Percentiles rank a stretch among this genome's conserved stretches.
These are phyloP conservation scores for Heliconius hewitsoni DNA, from an alignment of 1,140 invertebrate genomes.

Conservation along the genomic window DNA sequence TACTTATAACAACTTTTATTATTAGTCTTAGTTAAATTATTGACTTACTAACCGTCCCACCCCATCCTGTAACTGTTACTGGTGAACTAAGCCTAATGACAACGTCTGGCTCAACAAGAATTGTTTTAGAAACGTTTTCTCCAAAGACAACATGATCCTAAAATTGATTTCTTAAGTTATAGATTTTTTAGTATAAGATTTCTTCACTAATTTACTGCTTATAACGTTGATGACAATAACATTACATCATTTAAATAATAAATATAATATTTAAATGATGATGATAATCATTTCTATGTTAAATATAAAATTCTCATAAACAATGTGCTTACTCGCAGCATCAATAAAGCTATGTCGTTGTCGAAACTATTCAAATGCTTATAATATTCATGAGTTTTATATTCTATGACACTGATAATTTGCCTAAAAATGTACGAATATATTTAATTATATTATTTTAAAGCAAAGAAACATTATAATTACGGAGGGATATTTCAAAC, in stretches of 20 bases:
- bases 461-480: not conserved
- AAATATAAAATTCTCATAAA: too few relatives aligned
- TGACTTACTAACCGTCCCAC: conserved; percentile 46
- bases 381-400: conserved; percentile 59
- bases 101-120: conserved; percentile 50
- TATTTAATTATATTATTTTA: not conserved
- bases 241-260: too few relatives aligned
- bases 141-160: conserved; percentile 55
- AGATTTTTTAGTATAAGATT: too few relatives aligned
- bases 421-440: conserved; percentile 43
- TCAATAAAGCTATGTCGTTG: conserved; percentile 62
- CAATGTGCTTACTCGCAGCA: conserved; percentile 49
- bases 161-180: conserved; percentile 11
- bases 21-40: not conserved
- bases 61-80: conserved; percentile 56
- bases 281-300: too few relatives aligned
- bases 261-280: too few relatives aligned
- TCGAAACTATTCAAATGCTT: conserved; percentile 34
- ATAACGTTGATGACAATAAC: too few relatives aligned
- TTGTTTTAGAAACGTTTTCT: conserved; percentile 42
- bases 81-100: conserved; percentile 35
- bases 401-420: conserved; percentile 51
- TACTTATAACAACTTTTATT: too few relatives aligned
- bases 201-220: too few relatives aligned
- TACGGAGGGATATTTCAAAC: too few relatives aligned